Conservation (phyloP, 2,113 vertebrate species). For the Percopsis transmontana region DNA sequence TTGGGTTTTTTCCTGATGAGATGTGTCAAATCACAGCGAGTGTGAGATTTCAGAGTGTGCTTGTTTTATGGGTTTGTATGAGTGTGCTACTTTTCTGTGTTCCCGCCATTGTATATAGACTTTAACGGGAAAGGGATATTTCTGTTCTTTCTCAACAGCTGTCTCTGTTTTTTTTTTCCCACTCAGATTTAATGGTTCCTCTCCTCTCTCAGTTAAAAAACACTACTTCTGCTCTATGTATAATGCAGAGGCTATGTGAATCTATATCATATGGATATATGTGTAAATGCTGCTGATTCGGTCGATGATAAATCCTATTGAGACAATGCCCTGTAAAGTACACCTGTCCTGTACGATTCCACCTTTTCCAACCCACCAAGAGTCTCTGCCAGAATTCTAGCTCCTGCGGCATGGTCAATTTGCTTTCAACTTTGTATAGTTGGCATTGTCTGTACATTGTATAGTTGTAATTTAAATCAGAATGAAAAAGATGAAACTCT, state of each 20-base stretch:
- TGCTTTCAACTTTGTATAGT: background rate
- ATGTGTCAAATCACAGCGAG: conserved; percentile 63
- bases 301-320: conserved; percentile 59
- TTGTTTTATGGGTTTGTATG: conserved; percentile 37
- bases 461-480: too few species aligned
- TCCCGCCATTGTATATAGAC: conserved; percentile 67
- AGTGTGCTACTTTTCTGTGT: conserved; percentile 54
- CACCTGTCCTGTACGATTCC: conserved; percentile 43
- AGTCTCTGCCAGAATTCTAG: conserved; percentile 16
- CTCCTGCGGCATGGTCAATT: conserved; percentile 25
- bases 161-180: conserved; percentile 24
- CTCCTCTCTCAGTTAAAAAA: conserved; percentile 46
- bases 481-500: background rate
- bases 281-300: conserved; percentile 74
- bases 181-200: conserved; percentile 51
- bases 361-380: conserved; percentile 14
- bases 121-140: conserved; percentile 38
- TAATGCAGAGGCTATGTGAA: conserved; percentile 61
- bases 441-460: too few species aligned
- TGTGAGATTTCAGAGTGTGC: conserved; percentile 36
- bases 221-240: conserved; percentile 60
- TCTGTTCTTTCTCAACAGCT: conserved; percentile 36
- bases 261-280: conserved; percentile 70
- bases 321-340: conserved; percentile 54
- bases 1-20: conserved; percentile 38